A percentile compares a stretch with the other conserved stretches of the same genome.
Conservation (phyloP, 2,113 vertebrate species). For the Lepisosteus oculatus region DNA sequence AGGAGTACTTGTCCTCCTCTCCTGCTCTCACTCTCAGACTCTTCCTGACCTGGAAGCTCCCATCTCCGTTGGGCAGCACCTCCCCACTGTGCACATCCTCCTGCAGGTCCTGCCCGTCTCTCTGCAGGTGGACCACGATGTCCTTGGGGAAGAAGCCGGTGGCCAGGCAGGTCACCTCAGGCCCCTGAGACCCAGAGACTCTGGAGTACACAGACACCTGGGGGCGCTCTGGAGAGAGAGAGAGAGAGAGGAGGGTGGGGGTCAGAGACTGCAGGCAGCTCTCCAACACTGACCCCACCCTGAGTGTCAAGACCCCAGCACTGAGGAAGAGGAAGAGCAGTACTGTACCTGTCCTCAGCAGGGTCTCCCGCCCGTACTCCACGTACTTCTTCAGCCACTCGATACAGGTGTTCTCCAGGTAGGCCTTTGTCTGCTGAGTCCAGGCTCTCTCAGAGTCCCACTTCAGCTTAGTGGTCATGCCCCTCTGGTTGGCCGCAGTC, state of each 20-base stretch:
- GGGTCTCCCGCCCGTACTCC: background rate
- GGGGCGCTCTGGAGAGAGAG: background rate
- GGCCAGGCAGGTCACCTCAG: background rate
- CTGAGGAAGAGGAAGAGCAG: too few species aligned
- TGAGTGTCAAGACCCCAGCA: too few species aligned
- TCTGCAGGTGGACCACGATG: background rate
- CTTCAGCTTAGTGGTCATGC: background rate
- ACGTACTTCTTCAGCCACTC: slow-evolving; percentile 20
- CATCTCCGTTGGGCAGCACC: background rate
- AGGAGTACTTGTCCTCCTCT: background rate
- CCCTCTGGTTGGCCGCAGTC: background rate
- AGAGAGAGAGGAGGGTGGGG: too few species aligned
- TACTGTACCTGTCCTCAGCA: slow-evolving; percentile 19
- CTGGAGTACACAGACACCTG: background rate
- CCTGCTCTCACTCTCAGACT: background rate
- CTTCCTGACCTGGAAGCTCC: background rate
- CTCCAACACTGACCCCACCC: too few species aligned
- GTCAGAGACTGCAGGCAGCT: too few species aligned
- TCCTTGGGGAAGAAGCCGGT: background rate
- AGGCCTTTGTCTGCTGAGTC: background rate
- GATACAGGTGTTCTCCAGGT: slow-evolving; percentile 19
- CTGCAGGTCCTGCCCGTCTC: background rate
- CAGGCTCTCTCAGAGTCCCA: background rate
- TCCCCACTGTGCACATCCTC: background rate
- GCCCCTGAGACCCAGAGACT: background rate